These are phyloP conservation scores for Drosophila helvetica DNA, from an alignment of 2,888 invertebrate species.

Conservation along the genomic window DNA sequence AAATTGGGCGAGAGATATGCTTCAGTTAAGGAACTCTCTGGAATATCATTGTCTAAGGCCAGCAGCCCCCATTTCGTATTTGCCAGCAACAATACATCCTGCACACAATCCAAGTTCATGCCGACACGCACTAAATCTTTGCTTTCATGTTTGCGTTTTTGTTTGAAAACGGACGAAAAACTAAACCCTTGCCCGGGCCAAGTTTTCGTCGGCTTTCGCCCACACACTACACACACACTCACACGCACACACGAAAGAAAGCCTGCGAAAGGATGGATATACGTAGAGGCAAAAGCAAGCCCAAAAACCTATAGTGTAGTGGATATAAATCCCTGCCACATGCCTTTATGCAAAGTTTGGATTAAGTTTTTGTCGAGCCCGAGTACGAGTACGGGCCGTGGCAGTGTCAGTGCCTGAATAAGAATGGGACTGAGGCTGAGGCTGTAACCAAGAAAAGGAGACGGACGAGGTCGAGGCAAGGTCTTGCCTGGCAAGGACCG, in stretches of 20 bases:
- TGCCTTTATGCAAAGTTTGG: slow-evolving; percentile 77
- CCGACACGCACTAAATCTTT: slow-evolving; percentile 76
- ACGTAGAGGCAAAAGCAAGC: slow-evolving; percentile 8
- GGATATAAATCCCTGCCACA: slow-evolving; percentile 70
- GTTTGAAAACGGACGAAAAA: slow-evolving; percentile 53
- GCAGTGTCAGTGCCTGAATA: not conserved
- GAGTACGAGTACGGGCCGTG: not conserved
- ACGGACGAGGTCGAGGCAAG: slow-evolving; percentile 22
- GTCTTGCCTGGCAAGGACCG: slow-evolving; percentile 31
- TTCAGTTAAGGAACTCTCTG: slow-evolving; percentile 22
- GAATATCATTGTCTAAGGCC: slow-evolving; percentile 29
- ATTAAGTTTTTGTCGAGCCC: slow-evolving; percentile 64
- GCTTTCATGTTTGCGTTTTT: slow-evolving; percentile 72
- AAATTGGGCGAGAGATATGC: slow-evolving; percentile 26
- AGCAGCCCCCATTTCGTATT: not conserved
- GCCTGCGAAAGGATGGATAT: slow-evolving; percentile 5
- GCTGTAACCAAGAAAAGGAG: slow-evolving; percentile 13
- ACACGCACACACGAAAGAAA: not conserved
- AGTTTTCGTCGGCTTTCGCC: slow-evolving; percentile 57
- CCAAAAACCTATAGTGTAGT: slow-evolving; percentile 55
- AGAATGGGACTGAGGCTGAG: not conserved
- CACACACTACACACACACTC: slow-evolving; percentile 41
- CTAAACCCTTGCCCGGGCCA: slow-evolving; percentile 50
- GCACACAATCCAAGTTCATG: slow-evolving; percentile 64
- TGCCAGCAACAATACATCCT: slow-evolving; percentile 55